Base-by-base conservation (phyloP, 2,797 vertebrate genomes). In the Lacerta viridis region DNA sequence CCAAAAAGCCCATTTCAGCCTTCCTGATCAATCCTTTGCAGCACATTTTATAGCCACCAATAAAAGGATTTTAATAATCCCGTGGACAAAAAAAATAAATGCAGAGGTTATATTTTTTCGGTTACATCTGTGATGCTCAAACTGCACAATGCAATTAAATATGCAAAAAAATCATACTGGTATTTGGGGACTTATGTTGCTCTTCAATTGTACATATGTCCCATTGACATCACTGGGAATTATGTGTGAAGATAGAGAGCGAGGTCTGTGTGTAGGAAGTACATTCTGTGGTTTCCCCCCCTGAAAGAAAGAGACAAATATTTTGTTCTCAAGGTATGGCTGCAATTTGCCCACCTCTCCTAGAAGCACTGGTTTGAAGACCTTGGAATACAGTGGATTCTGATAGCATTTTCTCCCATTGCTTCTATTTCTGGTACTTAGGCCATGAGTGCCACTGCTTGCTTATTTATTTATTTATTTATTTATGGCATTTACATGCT, bases 51-150 rank as follows among this genome's bases (percentile, higher is more conserved):
- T 78, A 89, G 66, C 18, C 1, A 13, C 10, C 69, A 75, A 50
- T 80, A 93, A 91, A 93, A 85, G 9, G 68, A 2, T 80, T 43
- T 88, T 91, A 86, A 79, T 79, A 17, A 90, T 84, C 90, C 33
- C 3, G 39, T 82, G 5, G 41, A 87, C 89, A 89, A 2, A 39
- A 89, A 94, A 74, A 39, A 91, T 74, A 74, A 39, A 91, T 74
- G 68, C 89, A 94, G 87, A 46, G 0, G 0, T 59, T 88, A 27
- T 9, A 75, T 88, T 90, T 78, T 55, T 92, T 6, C 43, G 33
- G 25, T 71, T 10, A 80, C 33, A 9, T 72, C 25, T 87, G 71
- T 0, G 8, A 39, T 88, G 80, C 46, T 88, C 13, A 83, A 7
- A 72, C 61, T 80, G 59, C 69, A 80, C 6, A 61, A 86, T 81